Base-by-base conservation (phyloP, 2,113 vertebrate genomes). In the Phaetusa simplex region DNA sequence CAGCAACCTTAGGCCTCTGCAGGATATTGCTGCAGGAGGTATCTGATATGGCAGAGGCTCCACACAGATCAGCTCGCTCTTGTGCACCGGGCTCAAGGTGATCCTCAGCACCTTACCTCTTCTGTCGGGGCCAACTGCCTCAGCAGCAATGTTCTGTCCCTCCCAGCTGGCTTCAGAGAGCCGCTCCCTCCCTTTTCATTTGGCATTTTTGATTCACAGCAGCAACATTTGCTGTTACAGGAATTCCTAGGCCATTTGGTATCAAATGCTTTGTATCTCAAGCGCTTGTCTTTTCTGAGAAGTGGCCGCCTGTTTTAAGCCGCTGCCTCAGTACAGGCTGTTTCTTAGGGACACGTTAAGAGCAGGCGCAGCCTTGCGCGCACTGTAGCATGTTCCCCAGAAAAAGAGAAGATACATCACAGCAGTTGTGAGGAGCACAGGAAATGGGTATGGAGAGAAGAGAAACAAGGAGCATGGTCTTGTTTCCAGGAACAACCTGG, bases 1-100 rank as follows among this genome's bases (percentile, higher is more conserved):
- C 94, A 97, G 95, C 89, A 97, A 96, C 96, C 88, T 82, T 86
- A 30, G 88, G 82, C 76, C 86, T 77, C 36, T 87, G 71, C 70
- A 95, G 81, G 89, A 52, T 92, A 23, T 59, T 91, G 73, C 92
- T 93, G 88, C 73, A 55, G 88, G 62, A 95, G 66, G 59, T 50
- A 20, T 45, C 42, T 88, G 84, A 53, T 18, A 11, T 7, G 23
- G 71, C 67, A 93, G 81, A 91, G 56, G 12, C 43, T 47, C 42
- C 14, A 1, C 0, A 0, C 56, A 82, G 81, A 78, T 87, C 86
- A 77, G 65, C 70, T 86, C 1, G 0, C 36, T 82, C 55, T 11
- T 14, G 27, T 53, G 69, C 20, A 11, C 34, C 8, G 34, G 45
- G 65, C 66, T 82, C 30, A 62, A 72, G 88, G 78, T 82, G 61